Evolutionary conservation across 2,113 vertebrate species (phyloP).

Genomic region (Carollia perspicillata): DNA sequence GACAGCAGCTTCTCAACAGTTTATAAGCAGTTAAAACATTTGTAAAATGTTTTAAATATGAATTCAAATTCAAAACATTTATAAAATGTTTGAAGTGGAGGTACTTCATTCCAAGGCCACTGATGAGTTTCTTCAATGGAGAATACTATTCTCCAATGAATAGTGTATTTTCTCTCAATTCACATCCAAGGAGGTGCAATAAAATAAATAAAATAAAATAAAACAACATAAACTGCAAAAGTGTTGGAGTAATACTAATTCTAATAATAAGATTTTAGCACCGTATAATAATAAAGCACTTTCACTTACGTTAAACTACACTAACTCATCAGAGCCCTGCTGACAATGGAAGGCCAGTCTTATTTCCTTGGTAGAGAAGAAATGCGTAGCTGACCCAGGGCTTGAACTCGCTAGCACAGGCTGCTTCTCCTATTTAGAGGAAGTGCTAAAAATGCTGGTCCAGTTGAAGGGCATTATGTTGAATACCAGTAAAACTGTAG

Average conservation of each 20-base stretch:
- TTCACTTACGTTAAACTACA: background rate
- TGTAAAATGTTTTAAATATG: background rate
- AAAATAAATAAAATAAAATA: background rate
- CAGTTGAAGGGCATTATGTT: background rate
- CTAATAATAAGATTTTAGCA: background rate
- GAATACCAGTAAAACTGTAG: background rate
- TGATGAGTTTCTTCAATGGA: constrained; percentile 10
- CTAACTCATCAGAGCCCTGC: background rate
- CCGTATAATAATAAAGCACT: background rate
- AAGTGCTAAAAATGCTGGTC: background rate
- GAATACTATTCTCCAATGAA: too few species aligned
- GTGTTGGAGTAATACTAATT: background rate
- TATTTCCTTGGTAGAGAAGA: background rate
- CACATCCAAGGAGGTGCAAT: constrained; percentile 6
- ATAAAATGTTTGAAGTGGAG: background rate
- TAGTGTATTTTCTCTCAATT: background rate
- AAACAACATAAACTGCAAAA: background rate
- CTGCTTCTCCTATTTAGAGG: background rate
- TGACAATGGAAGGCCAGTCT: background rate
- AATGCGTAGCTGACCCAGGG: background rate
- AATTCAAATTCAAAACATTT: background rate
- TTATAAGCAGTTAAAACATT: background rate
- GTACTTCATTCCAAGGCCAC: background rate
- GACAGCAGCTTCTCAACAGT: background rate
- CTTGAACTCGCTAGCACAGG: background rate